These are phyloP conservation scores for Amniataba percoides DNA, from an alignment of 2,797 vertebrate species.

Conservation along the genomic window DNA sequence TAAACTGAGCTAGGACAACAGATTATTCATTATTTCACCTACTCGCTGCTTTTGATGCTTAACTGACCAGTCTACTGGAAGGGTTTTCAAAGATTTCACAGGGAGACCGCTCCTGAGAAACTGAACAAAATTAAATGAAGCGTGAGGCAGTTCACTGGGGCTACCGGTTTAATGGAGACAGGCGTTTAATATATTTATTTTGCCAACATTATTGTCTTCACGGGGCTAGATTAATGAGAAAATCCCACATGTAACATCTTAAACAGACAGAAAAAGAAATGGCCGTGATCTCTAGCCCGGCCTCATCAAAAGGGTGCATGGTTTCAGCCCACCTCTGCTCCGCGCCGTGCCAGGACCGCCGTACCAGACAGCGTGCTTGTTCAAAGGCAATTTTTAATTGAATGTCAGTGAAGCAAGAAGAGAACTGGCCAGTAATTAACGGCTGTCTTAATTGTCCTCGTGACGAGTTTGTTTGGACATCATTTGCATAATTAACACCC, in stretches of 20 bases:
- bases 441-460: conserved; percentile 99
- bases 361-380: conserved; percentile 95
- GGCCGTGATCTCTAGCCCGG: conserved; percentile 80
- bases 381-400: conserved; percentile 99
- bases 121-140: conserved; percentile 78
- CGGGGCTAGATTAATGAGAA: conserved; percentile 74
- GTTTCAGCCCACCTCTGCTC: conserved; percentile 83
- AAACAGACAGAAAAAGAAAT: conserved; percentile 80
- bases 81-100: conserved; percentile 74
- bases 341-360: conserved; percentile 67
- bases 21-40: conserved; percentile 68
- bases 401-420: conserved; percentile 99
- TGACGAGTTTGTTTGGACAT: conserved; percentile 99
- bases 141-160: conserved; percentile 68
- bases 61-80: conserved; percentile 77
- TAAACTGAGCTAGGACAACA: conserved; percentile 51
- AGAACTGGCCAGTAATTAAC: conserved; percentile 97
- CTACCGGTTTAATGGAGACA: conserved; percentile 74
- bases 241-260: conserved; percentile 81
- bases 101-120: conserved; percentile 71
- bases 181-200: conserved; percentile 79
- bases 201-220: conserved; percentile 68
- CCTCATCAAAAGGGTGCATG: conserved; percentile 87
- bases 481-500: conserved; percentile 99
- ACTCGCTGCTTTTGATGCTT: conserved; percentile 66